Conservation (phyloP, 2,797 vertebrate species). For the Phataginus tetradactyla region DNA sequence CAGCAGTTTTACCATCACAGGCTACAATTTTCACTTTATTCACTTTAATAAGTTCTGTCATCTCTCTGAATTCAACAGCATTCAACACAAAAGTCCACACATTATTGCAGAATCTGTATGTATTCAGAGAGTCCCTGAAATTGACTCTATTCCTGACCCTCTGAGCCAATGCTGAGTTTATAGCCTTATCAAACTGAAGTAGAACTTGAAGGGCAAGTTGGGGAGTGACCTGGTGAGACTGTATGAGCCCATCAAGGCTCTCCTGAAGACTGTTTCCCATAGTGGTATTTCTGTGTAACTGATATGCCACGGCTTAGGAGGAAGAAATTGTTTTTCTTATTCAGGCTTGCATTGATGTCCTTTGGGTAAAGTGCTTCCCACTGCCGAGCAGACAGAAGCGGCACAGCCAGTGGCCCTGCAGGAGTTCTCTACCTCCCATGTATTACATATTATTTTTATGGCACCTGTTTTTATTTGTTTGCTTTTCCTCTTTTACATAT, state of each 20-base stretch:
- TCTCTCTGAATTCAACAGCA: slow-evolving; percentile 98
- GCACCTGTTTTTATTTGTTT: background rate
- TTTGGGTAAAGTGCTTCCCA: background rate
- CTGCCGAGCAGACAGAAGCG: too few relatives aligned
- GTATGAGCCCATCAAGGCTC: slow-evolving; percentile 97
- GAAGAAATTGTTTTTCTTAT: slow-evolving; percentile 30
- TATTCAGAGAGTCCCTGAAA: slow-evolving; percentile 97
- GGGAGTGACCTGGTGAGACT: slow-evolving; percentile 98
- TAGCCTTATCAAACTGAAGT: slow-evolving; percentile 98
- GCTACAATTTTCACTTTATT: slow-evolving; percentile 99
- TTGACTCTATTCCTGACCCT: slow-evolving; percentile 98
- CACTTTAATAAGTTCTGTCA: slow-evolving; percentile 98
- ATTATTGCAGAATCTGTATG: slow-evolving; percentile 99
- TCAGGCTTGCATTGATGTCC: slow-evolving; percentile 78
- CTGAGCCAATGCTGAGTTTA: slow-evolving; percentile 96
- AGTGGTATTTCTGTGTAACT: slow-evolving; percentile 97
- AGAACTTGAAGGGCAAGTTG: slow-evolving; percentile 98
- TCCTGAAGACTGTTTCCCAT: slow-evolving; percentile 98
- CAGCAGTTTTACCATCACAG: slow-evolving; percentile 98
- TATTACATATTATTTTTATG: background rate
- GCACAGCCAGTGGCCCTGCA: too few relatives aligned
- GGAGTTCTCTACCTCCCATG: too few relatives aligned
- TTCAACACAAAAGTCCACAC: slow-evolving; percentile 99
- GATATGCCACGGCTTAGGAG: slow-evolving; percentile 94
- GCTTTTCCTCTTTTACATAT: slow-evolving; percentile 34